A percentile compares a stretch with the other conserved stretches of the same genome.
These are phyloP conservation scores for Pachyramphus minor DNA, from an alignment of 2,113 vertebrate species.

Conservation along the genomic window DNA sequence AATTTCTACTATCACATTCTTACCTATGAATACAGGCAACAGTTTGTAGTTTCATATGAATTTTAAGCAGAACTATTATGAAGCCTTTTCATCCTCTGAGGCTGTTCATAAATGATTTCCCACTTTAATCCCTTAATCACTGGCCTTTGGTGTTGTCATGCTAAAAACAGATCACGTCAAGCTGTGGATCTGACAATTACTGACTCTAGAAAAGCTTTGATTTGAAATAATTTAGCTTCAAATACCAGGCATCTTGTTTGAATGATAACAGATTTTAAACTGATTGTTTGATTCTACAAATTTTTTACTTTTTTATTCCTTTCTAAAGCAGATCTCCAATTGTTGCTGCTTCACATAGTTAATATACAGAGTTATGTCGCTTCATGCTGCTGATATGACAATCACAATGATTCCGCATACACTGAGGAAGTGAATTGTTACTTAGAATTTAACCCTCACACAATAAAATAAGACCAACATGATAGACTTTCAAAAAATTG, in stretches of 20 bases:
- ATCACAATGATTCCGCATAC: not conserved
- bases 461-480: not conserved
- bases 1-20: not conserved
- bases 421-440: not conserved
- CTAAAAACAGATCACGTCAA: not conserved
- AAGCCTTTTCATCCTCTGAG: not conserved
- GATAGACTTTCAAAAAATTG: not conserved
- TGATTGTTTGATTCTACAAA: not conserved
- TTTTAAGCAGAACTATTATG: not conserved
- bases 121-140: not conserved
- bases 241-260: not conserved
- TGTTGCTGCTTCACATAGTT: not conserved
- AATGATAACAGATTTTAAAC: not conserved
- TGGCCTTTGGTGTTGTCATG: not conserved
- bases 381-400: not conserved
- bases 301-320: not conserved
- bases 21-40: not conserved
- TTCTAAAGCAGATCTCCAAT: not conserved
- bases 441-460: not conserved
- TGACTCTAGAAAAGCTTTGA: not conserved
- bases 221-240: constrained; percentile 30
- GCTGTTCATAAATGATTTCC: not conserved
- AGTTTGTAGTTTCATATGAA: not conserved
- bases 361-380: not conserved
- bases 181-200: not conserved